Conservation (phyloP, 2,888 invertebrate species). For the Doris montereyensis region DNA sequence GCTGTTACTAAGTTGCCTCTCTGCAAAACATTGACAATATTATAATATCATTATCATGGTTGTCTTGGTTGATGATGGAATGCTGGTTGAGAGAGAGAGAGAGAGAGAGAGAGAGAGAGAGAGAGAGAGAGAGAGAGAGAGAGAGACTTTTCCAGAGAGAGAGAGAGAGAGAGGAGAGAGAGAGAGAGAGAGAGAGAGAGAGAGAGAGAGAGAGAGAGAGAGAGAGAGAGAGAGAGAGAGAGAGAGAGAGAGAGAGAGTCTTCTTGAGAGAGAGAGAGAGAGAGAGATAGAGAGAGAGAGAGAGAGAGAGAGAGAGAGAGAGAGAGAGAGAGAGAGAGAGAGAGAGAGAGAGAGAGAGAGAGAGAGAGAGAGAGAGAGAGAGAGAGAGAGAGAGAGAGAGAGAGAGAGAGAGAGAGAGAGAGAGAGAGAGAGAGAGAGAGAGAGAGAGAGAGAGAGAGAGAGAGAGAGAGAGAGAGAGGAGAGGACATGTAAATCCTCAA, state of each 20-base stretch:
- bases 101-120: no score
- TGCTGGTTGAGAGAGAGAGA: no score
- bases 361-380: background rate
- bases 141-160: no score
- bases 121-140: no score
- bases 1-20: no score
- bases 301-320: background rate
- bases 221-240: background rate
- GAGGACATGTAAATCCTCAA: no score
- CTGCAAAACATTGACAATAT: no score
- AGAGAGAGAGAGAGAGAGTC: background rate
- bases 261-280: background rate
- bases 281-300: background rate
- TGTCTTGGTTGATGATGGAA: no score
- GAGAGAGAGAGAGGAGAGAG: background rate
- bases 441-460: background rate
- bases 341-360: background rate
- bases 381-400: background rate
- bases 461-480: background rate
- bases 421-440: background rate
- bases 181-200: background rate
- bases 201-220: background rate
- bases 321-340: background rate
- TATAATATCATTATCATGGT: no score
- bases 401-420: background rate